Evolutionary conservation across 2,113 vertebrate genomes (phyloP).

Genomic region (Corythornis cristatus): DNA sequence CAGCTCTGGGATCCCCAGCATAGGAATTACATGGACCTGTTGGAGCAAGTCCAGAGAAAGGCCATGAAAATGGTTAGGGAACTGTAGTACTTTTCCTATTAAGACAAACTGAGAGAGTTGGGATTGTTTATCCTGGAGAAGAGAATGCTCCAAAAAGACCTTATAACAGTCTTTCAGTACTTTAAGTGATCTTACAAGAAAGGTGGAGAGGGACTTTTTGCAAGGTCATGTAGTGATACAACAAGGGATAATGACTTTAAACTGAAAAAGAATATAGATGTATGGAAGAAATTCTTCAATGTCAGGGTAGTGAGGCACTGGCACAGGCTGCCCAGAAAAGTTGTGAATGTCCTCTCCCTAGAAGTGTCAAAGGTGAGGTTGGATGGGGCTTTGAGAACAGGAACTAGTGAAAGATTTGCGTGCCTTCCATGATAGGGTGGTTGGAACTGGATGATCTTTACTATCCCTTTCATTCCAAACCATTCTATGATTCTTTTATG

Average conservation of each 20-base stretch:
- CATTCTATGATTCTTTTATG: not conserved
- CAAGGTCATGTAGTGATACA: not conserved
- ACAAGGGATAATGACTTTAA: not conserved
- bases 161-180: not conserved
- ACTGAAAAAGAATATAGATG: not conserved
- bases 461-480: not conserved
- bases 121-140: not conserved
- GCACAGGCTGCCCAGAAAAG: not conserved
- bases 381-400: not conserved
- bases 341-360: too few relatives aligned
- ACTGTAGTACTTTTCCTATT: not conserved
- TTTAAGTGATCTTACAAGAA: not conserved
- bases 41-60: not conserved
- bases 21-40: not conserved
- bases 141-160: not conserved
- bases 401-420: not conserved
- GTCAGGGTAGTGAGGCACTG: not conserved
- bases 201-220: not conserved
- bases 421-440: not conserved
- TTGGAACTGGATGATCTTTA: not conserved
- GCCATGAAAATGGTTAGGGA: not conserved
- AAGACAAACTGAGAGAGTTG: not conserved
- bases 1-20: not conserved
- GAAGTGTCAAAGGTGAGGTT: not conserved
- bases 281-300: not conserved